Evolutionary conservation across 2,113 vertebrate species (phyloP), one percentile per base, ranked within the genome.

Genomic region (Gambusia holbrooki): DNA sequence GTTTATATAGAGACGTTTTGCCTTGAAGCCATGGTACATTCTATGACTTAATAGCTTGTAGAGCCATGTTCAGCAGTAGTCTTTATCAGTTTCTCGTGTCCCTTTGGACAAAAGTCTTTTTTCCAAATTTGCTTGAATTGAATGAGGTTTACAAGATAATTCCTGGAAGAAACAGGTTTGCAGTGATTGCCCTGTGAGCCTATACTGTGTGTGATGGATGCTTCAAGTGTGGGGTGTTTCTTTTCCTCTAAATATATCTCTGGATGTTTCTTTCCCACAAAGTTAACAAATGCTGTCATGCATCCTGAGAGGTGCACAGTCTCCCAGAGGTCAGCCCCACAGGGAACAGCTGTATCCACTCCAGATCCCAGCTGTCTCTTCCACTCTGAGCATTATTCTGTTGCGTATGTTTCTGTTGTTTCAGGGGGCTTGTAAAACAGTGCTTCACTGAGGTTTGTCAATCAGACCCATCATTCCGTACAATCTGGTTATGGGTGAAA

Each of bases 161-260:
- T 7, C 1, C 51, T 11, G 51, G 22, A 35, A 48, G 63, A 45
- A 5, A 6, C 22, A 45, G n/a, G 70, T 27, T 62, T 62, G 40
- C 60, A 66, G 70, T 51, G 2, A 62, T 4, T 48, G n/a, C n/a
- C 17, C 62, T 22, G 4, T 30, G 54, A 35, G 62, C 66, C 33
- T 32, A 5, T 77, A 37, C 14, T 42, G 40, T 63, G 33, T 80
- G 58, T 66, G n/a, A 70, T 51, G 66, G 72, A 15, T 70, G 62
- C 67, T 58, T 81, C 71, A 69, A 68, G 48, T 5, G 29, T 86
- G 82, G 85, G 77, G 84, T 7, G 48, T 86, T 69, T 82, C 84
- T 27, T 48, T 28, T 29, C 42, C 42, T 81, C 86, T 89, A 83
- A 83, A 89, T 71, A 74, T 73, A 84, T 74, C 66, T 42, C 48